Percentiles rank a stretch among this genome's conserved stretches.
phyloP scores from a whole-genome alignment of 2,888 invertebrate genomes.

The Hermaeophaga mercurialis region DNA sequence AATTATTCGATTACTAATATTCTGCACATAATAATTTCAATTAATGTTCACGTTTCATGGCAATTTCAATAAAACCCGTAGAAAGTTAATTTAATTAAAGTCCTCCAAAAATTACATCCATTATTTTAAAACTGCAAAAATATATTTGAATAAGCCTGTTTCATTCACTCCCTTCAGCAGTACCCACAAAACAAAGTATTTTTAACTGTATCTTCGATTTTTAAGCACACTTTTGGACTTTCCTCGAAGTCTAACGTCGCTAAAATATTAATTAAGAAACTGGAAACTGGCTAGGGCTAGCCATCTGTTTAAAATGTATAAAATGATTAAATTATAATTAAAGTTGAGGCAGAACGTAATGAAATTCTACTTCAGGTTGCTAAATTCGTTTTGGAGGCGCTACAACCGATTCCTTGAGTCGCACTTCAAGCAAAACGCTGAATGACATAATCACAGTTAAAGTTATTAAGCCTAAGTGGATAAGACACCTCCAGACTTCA shows the following conservation, averaged over 20 bases:
- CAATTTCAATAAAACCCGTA: too few species aligned
- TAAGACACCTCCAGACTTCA: conserved; percentile 27
- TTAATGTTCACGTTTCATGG: too few species aligned
- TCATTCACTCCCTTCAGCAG: too few species aligned
- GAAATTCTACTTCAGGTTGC: conserved; percentile 46
- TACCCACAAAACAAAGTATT: too few species aligned
- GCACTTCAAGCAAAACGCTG: conserved; percentile 28
- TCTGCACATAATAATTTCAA: too few species aligned
- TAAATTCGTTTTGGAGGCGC: conserved; percentile 34
- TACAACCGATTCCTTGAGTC: conserved; percentile 25
- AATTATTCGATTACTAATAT: too few species aligned
- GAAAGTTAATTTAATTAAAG: too few species aligned
- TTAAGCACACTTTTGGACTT: conserved; percentile 3
- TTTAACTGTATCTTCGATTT: too few species aligned
- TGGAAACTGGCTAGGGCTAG: conserved; percentile 26
- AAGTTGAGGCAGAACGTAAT: conserved; percentile 41
- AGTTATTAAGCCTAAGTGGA: conserved; percentile 36
- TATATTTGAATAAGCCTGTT: too few species aligned
- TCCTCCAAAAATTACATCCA: too few species aligned
- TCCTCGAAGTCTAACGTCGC: neutral
- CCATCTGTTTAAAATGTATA: conserved; percentile 45
- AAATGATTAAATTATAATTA: conserved; percentile 49
- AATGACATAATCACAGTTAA: conserved; percentile 37
- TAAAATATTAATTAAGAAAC: conserved; percentile 8
- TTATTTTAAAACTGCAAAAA: too few species aligned